phyloP scores from a whole-genome alignment of 92 coral and sea anemone species.

The Scolanthus callimorphus region DNA sequence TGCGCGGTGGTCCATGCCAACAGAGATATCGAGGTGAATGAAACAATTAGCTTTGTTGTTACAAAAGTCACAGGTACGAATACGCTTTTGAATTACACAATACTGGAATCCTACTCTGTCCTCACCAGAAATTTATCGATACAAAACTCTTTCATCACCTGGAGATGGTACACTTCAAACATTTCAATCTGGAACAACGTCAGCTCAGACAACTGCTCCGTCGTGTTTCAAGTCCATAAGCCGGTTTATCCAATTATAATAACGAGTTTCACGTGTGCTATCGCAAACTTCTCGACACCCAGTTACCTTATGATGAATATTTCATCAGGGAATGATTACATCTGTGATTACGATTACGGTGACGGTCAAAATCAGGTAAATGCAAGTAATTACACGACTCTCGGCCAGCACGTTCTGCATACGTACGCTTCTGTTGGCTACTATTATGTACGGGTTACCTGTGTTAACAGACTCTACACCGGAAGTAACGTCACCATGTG shows the following conservation, averaged over 20 bases:
- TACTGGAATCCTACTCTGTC: slow-evolving; percentile 27
- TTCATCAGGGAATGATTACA: slow-evolving; percentile 67
- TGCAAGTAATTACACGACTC: slow-evolving; percentile 38
- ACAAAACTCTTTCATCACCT: slow-evolving; percentile 28
- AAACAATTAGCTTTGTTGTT: slow-evolving; percentile 49
- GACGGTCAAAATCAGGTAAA: slow-evolving; percentile 20
- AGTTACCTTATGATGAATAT: slow-evolving; percentile 45
- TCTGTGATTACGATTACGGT: slow-evolving; percentile 79
- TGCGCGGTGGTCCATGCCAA: slow-evolving; percentile 41
- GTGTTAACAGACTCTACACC: slow-evolving; percentile 71
- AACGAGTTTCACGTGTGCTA: slow-evolving; percentile 31
- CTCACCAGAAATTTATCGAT: slow-evolving; percentile 11
- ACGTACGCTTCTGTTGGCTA: slow-evolving; percentile 31
- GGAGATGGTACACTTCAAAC: slow-evolving; percentile 37
- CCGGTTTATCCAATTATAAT: slow-evolving; percentile 64
- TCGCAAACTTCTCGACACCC: slow-evolving; percentile 44
- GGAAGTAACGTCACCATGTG: slow-evolving; percentile 21
- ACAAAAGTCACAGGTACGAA: slow-evolving; percentile 46
- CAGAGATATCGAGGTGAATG: slow-evolving; percentile 86
- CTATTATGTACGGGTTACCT: slow-evolving; percentile 38
- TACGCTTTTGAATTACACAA: slow-evolving; percentile 28
- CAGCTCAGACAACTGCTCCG: slow-evolving; percentile 34
- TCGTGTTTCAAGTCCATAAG: slow-evolving; percentile 57
- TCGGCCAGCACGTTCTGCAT: slow-evolving; percentile 37
- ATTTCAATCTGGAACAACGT: slow-evolving; percentile 65